Base-by-base conservation (phyloP, 2,113 vertebrate genomes). In the Rhinolophus sinicus region DNA sequence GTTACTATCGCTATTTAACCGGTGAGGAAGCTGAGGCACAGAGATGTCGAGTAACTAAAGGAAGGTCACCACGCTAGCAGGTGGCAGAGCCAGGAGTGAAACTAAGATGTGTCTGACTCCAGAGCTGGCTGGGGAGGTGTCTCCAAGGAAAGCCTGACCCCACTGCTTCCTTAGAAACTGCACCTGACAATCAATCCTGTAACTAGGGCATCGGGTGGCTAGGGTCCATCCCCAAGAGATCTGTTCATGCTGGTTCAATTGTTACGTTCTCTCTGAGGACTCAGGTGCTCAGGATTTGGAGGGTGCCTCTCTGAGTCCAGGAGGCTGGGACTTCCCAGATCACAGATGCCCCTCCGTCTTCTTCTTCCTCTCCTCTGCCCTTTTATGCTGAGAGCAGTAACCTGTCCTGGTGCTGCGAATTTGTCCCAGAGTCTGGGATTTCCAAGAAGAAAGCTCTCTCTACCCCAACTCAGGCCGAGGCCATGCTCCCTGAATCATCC, bases 291-390 rank as follows among this genome's bases (percentile, higher is more conserved):
- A 15, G 44, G 5, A 24, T n/a, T 24, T 56, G 14, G 95, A 54
- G 72, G 14, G 18, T 60, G 33, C 80, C 54, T 22, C 2, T 38
- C 52, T 22, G 38, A 6, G 30, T 90, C 64, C 3, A 28, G n/a
- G 18, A 5, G 11, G 2, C 33, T 72, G 38, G 30, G 58, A 16
- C 58, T 75, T 64, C 50, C 33, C 30, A 1, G 13, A 21, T 38
- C n/a, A 52, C 54, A 58, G 62, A 33, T 40, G 28, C 12, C 3
- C 22, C 52, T 62, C n/a, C 6, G 13, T 38, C 24, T 94, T 56
- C 52, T 64, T 0, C 1, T 92, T 60, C 14, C 24, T 33, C 6
- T 30, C 30, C 15, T 72, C 2, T 0, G 8, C 35, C 33, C 21
- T 54, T 69, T 73, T 24, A 14, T 26, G 16, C n/a, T 28, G 26